Conservation (phyloP, 2,113 vertebrate species). For the Grallaria varia region DNA sequence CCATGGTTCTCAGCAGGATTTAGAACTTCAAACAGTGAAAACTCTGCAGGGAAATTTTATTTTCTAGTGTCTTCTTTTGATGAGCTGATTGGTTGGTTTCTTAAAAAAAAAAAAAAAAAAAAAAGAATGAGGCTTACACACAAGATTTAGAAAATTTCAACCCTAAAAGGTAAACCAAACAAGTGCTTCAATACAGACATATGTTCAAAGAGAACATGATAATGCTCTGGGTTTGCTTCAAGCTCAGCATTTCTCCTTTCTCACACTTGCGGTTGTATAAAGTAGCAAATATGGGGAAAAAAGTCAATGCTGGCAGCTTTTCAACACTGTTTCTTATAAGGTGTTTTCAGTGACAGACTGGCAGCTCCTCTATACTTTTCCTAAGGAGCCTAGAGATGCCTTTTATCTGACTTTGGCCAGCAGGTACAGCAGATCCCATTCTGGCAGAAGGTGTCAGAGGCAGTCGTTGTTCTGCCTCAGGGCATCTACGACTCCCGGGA, state of each 20-base stretch:
- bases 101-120: background rate
- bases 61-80: background rate
- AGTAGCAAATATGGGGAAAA: background rate
- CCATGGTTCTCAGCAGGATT: background rate
- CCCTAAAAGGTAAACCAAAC: background rate
- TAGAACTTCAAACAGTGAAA: background rate
- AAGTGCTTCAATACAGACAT: background rate
- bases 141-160: background rate
- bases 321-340: background rate
- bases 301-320: background rate
- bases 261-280: background rate
- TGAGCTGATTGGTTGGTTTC: background rate
- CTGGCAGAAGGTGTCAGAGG: background rate
- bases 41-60: background rate
- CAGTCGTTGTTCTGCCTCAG: background rate
- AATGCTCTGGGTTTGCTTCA: background rate
- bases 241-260: background rate
- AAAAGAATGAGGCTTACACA: background rate
- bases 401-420: background rate
- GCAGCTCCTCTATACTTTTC: background rate
- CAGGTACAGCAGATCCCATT: background rate
- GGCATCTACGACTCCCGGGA: background rate
- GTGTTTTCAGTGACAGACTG: background rate
- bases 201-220: background rate
- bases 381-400: background rate